Conservation (phyloP, 2,797 vertebrate species). For the Malurus leucopterus region DNA sequence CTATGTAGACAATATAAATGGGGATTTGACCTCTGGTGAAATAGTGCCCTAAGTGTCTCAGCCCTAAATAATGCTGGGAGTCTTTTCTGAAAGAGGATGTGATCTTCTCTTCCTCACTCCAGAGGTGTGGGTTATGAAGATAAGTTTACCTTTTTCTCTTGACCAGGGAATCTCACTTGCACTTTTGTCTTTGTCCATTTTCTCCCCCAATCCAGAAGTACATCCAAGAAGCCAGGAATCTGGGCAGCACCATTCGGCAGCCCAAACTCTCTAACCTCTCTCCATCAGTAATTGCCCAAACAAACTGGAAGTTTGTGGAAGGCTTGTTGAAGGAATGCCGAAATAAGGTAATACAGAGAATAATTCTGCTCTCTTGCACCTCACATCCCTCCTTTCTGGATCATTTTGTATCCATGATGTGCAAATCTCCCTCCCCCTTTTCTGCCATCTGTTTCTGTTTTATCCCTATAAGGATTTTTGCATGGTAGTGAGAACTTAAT, state of each 20-base stretch:
- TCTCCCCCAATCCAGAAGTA: slow-evolving; percentile 82
- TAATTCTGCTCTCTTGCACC: background rate
- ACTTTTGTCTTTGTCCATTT: slow-evolving; percentile 4
- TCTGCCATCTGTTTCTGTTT: background rate
- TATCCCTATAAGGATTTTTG: background rate
- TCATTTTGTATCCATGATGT: background rate
- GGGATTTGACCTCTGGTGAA: background rate
- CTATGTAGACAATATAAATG: background rate
- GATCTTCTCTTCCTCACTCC: background rate
- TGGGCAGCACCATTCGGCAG: slow-evolving; percentile 93
- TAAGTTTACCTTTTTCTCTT: background rate
- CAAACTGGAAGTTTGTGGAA: slow-evolving; percentile 98
- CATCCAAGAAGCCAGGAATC: slow-evolving; percentile 95
- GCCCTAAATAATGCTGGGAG: background rate
- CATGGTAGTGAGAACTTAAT: background rate
- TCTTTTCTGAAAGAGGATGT: background rate
- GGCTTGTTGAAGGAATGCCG: slow-evolving; percentile 95
- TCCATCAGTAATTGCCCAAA: slow-evolving; percentile 96
- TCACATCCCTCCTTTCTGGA: background rate
- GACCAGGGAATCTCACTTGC: background rate
- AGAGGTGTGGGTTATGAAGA: background rate
- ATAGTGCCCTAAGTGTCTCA: background rate
- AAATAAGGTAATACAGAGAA: slow-evolving; percentile 84
- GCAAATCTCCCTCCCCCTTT: background rate
- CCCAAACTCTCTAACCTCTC: slow-evolving; percentile 97